Evolutionary conservation across 2,797 vertebrate species (phyloP), one percentile per base, ranked within the genome.

Genomic region (Sebastes minor): DNA sequence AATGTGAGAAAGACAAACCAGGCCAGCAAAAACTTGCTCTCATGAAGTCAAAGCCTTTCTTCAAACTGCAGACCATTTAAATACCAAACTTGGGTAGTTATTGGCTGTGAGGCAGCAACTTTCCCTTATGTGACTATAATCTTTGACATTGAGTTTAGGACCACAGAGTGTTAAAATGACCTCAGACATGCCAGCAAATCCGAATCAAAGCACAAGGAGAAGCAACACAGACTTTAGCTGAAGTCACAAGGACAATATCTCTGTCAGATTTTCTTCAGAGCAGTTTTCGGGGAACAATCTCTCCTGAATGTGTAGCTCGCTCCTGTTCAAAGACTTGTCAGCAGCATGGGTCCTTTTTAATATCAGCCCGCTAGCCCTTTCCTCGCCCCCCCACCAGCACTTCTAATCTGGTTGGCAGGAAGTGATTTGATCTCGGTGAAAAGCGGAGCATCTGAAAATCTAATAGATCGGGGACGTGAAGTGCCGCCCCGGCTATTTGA

Each of bases 361-460:
- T 83, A 86, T 81, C 81, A 82, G 77, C 78, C 86, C 25, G 1
- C 60, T 71, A 79, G 74, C 66, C 42, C 73, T 57, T 71, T 77
- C 66, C 77, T 67, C 25, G 2, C 74, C 73, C 78, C 81, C 83
- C 79, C 82, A 68, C 76, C 84, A 63, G 62, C 87, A 82, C 71
- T 76, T 89, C 80, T 89, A 89, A 91, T 93, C 74, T 80, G 77
- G 70, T 83, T 77, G 73, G 71, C 78, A 93, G 83, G 85, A 93
- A 84, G 73, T 75, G 81, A 95, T 93, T 92, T 92, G 90, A 94
- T 93, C 87, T 87, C 2, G n/a, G 71, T 76, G 84, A 92, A 90
- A 87, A 85, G 84, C 81, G 14, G 77, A 85, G 83, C 79, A 88
- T 92, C 86, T 84, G 65, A 91, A 87, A 89, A 93, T 86, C 75